These are phyloP conservation scores for Colostygia pectinataria DNA, from an alignment of 2,888 invertebrate genomes.

Conservation along the genomic window DNA sequence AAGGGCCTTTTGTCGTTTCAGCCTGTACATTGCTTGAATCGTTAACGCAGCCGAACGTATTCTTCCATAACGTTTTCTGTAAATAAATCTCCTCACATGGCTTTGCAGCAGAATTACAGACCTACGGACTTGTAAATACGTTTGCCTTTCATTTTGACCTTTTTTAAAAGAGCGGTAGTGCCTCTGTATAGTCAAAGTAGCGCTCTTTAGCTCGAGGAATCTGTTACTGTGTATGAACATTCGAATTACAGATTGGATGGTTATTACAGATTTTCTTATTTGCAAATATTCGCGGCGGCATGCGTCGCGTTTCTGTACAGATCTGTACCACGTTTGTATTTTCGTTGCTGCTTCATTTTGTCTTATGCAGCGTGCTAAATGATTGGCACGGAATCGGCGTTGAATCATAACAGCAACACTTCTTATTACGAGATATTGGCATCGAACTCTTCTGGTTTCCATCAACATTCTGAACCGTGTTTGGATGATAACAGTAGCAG, in stretches of 20 bases:
- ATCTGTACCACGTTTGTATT: conserved; percentile 69
- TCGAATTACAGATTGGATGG: conserved; percentile 64
- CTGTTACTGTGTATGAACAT: conserved; percentile 52
- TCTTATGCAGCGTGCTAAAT: conserved; percentile 38
- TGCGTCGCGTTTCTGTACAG: conserved; percentile 46
- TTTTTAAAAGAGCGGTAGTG: conserved; percentile 60
- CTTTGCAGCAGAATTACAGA: conserved; percentile 52
- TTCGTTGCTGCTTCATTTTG: conserved; percentile 49
- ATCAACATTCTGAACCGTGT: conserved; percentile 54
- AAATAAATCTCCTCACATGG: conserved; percentile 48
- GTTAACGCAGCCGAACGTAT: conserved; percentile 48
- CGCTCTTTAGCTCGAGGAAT: conserved; percentile 44
- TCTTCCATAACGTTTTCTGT: conserved; percentile 53
- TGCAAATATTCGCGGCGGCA: conserved; percentile 51
- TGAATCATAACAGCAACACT: conserved; percentile 58
- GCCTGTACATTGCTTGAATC: conserved; percentile 68
- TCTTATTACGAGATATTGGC: conserved; percentile 50
- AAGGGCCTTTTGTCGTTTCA: conserved; percentile 45
- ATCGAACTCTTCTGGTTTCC: conserved; percentile 45
- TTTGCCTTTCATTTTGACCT: conserved; percentile 41
- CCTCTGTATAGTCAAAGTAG: conserved; percentile 61
- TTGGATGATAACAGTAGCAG: conserved; percentile 64
- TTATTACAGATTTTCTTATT: conserved; percentile 49
- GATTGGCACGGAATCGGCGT: conserved; percentile 55
- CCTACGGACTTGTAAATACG: conserved; percentile 41